A percentile compares a stretch with the other conserved stretches of the same genome.
Conservation (phyloP, 2,797 vertebrate species). For the Melopsittacus undulatus region DNA sequence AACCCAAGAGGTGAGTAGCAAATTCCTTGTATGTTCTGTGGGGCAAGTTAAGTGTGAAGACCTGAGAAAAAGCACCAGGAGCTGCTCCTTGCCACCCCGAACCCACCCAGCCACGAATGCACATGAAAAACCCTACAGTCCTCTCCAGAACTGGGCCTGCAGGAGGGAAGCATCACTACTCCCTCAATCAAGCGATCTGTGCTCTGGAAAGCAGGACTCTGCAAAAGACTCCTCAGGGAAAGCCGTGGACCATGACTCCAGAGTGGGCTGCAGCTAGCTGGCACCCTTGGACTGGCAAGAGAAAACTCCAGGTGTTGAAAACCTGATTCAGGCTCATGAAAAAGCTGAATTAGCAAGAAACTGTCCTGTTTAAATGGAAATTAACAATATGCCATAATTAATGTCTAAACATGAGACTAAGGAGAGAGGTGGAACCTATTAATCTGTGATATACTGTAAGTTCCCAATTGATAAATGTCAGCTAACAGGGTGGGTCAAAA, state of each 20-base stretch:
- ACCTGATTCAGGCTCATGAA: not conserved
- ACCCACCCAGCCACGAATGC: not conserved
- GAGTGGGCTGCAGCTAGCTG: not conserved
- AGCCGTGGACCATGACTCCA: rapidly evolving
- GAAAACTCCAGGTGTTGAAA: not conserved
- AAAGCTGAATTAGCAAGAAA: not conserved
- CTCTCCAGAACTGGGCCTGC: not conserved
- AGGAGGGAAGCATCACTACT: not conserved
- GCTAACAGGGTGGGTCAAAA: not conserved
- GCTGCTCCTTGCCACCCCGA: not conserved
- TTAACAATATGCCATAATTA: not conserved
- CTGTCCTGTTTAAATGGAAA: not conserved
- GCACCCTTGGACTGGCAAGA: not conserved
- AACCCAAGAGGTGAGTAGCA: not conserved
- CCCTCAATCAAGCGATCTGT: not conserved
- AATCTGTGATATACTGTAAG: rapidly evolving
- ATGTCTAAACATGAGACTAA: not conserved
- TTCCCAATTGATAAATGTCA: not conserved
- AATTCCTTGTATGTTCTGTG: not conserved
- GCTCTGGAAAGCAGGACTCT: not conserved
- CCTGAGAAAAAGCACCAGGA: not conserved
- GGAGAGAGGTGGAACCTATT: not conserved
- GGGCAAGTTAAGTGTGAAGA: not conserved
- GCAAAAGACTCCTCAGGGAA: not conserved
- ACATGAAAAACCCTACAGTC: not conserved